phyloP scores from a whole-genome alignment of 2,888 invertebrate species.

The Metopia argyrocephala region DNA sequence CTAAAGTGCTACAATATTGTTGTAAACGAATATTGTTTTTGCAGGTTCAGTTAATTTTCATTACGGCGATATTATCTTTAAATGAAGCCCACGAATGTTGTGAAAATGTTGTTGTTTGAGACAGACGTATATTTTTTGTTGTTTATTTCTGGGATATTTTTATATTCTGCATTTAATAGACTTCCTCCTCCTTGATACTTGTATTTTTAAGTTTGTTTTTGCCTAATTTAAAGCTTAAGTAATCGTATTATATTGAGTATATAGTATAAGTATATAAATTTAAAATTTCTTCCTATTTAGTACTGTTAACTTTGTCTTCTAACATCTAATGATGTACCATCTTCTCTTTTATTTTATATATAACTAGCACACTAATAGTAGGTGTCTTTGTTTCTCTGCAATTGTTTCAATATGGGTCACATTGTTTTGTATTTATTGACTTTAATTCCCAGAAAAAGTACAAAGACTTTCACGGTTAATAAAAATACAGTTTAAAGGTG shows the following conservation, averaged over 20 bases:
- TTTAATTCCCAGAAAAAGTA: not conserved
- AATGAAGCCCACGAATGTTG: constrained; percentile 72
- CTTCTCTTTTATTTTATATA: constrained; percentile 18
- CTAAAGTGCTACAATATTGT: constrained; percentile 25
- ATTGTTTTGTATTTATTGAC: not conserved
- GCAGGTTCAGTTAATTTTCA: constrained; percentile 58
- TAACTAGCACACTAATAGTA: not conserved
- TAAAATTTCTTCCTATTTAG: constrained; percentile 47
- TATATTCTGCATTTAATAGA: constrained; percentile 51
- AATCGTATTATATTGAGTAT: constrained; percentile 6
- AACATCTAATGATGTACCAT: constrained; percentile 48
- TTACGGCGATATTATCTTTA: constrained; percentile 73
- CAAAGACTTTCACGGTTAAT: constrained; percentile 40
- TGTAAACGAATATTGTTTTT: constrained; percentile 31
- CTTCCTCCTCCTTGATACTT: constrained; percentile 56
- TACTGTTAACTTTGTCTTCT: constrained; percentile 5
- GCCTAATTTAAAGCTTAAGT: constrained; percentile 20
- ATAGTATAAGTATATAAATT: not conserved
- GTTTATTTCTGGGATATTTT: constrained; percentile 37
- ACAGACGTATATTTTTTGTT: not conserved
- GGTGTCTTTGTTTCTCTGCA: not conserved
- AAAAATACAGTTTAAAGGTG: not conserved
- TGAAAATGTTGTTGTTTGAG: constrained; percentile 52
- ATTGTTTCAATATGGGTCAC: constrained; percentile 12
- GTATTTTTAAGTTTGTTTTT: constrained; percentile 15